phyloP scores from a whole-genome alignment of 1,140 invertebrate species.

The Drosophila insularis region DNA sequence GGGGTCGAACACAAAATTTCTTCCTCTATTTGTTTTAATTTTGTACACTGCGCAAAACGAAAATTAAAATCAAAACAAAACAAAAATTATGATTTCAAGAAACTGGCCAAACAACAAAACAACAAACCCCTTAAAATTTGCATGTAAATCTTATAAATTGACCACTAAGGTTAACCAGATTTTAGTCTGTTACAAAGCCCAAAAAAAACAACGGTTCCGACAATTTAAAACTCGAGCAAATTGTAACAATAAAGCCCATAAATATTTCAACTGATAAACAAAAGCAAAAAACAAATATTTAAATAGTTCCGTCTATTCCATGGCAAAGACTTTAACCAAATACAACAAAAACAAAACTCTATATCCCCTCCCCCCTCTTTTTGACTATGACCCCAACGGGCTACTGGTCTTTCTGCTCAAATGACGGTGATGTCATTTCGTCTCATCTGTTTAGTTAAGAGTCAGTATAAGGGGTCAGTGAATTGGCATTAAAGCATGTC shows the following conservation, averaged over 20 bases:
- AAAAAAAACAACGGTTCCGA: slow-evolving; percentile 11
- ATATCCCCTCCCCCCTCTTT: neutral
- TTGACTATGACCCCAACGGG: slow-evolving; percentile 1
- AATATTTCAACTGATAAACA: slow-evolving; percentile 46
- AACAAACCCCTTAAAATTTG: neutral
- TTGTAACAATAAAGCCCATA: slow-evolving; percentile 61
- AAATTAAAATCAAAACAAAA: neutral
- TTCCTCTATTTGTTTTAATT: slow-evolving; percentile 1
- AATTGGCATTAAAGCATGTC: slow-evolving; percentile 17
- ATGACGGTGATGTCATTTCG: slow-evolving; percentile 53
- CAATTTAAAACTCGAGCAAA: slow-evolving; percentile 50
- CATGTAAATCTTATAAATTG: slow-evolving; percentile 36
- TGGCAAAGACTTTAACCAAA: slow-evolving; percentile 21
- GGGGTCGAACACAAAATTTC: neutral
- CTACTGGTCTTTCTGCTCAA: slow-evolving; percentile 46
- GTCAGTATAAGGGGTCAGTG: neutral
- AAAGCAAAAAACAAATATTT: slow-evolving; percentile 34
- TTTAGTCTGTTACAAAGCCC: slow-evolving; percentile 23
- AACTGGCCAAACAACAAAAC: slow-evolving; percentile 18
- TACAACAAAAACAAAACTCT: neutral
- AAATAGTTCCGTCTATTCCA: slow-evolving; percentile 39
- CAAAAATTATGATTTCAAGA: neutral
- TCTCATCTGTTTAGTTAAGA: slow-evolving; percentile 18
- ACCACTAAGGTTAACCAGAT: slow-evolving; percentile 70
- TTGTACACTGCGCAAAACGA: slow-evolving; percentile 5